Evolutionary conservation across 2,797 vertebrate genomes (phyloP).

Genomic region (Phataginus tricuspis): DNA sequence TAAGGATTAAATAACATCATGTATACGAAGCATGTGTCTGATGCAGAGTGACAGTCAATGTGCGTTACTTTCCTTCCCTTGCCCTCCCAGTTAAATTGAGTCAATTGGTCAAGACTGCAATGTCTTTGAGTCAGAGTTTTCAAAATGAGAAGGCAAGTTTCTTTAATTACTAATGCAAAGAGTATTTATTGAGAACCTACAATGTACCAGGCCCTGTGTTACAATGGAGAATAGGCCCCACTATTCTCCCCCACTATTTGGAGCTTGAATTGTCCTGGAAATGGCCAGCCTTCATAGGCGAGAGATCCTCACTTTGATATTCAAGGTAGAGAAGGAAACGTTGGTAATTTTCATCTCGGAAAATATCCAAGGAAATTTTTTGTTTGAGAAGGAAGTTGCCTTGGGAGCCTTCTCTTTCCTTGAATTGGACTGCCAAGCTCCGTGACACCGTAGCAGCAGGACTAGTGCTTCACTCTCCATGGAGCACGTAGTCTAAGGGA

Average conservation of each 20-base stretch:
- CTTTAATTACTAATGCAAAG: background rate
- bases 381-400: background rate
- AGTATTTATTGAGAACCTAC: background rate
- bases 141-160: background rate
- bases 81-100: background rate
- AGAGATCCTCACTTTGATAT: background rate
- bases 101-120: background rate
- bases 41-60: background rate
- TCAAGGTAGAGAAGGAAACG: background rate
- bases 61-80: background rate
- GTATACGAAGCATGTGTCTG: background rate
- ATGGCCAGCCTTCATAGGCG: background rate
- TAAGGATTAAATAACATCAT: background rate
- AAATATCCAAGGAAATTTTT: background rate
- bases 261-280: background rate
- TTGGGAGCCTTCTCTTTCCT: constrained; percentile 39
- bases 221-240: background rate
- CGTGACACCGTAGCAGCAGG: background rate
- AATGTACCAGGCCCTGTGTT: background rate
- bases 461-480: background rate
- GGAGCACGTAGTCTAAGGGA: constrained; percentile 25
- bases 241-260: background rate
- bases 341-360: background rate
- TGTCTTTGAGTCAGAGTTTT: constrained; percentile 19
- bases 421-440: background rate